phyloP scores from a whole-genome alignment of 2,797 vertebrate genomes.

The Tapera naevia region DNA sequence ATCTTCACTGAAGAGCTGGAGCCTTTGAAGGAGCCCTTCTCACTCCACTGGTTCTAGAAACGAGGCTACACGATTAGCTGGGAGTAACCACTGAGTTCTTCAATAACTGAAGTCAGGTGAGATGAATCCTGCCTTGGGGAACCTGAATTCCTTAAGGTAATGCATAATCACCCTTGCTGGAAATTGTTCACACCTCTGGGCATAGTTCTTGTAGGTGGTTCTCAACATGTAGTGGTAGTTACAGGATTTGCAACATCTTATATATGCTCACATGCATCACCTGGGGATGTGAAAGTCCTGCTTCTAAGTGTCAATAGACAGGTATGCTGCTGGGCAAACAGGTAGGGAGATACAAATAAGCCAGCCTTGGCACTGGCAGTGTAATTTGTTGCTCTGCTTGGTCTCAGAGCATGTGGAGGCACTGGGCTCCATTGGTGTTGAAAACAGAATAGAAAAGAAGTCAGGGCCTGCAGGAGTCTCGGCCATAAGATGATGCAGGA shows the following conservation, averaged over 20 bases:
- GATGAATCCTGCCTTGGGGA: not conserved
- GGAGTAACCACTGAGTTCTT: not conserved
- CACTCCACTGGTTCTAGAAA: not conserved
- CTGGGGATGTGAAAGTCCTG: not conserved
- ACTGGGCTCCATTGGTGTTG: not conserved
- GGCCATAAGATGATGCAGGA: rapidly evolving
- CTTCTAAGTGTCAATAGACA: not conserved
- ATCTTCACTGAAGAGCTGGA: not conserved
- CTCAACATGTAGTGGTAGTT: not conserved
- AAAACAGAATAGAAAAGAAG: not conserved
- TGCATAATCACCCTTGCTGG: not conserved
- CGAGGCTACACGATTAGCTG: not conserved
- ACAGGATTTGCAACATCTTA: not conserved
- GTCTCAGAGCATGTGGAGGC: not conserved
- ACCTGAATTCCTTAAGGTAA: not conserved
- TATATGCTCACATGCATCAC: not conserved
- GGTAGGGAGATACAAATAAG: not conserved
- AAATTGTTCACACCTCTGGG: not conserved
- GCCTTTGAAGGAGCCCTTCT: not conserved
- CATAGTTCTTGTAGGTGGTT: not conserved
- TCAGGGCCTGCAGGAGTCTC: rapidly evolving
- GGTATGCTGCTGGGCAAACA: not conserved
- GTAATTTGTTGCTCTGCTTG: not conserved
- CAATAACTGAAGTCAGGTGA: not conserved
- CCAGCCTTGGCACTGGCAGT: not conserved